Evolutionary conservation across 2,113 vertebrate genomes (phyloP).

Genomic region (Aspidoscelis tigris): DNA sequence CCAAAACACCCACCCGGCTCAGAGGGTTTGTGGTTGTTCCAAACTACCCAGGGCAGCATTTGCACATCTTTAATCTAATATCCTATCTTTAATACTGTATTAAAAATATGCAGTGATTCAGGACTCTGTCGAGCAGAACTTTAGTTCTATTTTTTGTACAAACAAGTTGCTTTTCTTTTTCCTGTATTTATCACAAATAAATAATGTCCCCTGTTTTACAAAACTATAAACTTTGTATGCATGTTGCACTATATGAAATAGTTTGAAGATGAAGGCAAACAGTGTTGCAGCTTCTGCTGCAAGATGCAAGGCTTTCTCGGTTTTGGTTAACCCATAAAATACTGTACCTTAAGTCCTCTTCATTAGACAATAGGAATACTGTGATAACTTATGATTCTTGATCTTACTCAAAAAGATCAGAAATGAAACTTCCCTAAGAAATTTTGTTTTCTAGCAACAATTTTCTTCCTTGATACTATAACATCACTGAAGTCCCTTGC

Average conservation of each 20-base stretch:
- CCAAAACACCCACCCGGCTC: no score
- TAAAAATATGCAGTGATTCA: not conserved
- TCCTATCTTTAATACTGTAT: not conserved
- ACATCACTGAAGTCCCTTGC: not conserved
- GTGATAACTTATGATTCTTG: no score
- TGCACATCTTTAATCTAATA: not conserved
- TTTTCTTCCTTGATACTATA: not conserved
- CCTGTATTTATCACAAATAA: not conserved
- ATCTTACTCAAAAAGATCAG: no score
- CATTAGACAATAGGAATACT: not conserved
- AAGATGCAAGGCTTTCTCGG: no score
- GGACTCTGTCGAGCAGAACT: not conserved
- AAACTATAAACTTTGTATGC: no score
- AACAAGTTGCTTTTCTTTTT: not conserved
- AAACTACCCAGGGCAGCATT: no score
- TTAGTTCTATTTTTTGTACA: not conserved
- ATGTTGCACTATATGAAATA: no score
- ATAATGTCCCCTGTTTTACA: not conserved
- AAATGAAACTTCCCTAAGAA: not conserved
- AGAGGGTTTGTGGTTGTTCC: no score
- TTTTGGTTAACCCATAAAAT: not conserved
- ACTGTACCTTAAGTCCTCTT: not conserved
- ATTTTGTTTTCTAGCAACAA: not conserved
- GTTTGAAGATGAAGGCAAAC: no score
- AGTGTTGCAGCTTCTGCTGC: no score